These are phyloP conservation scores for Drosophila albomicans DNA, from an alignment of 1,140 invertebrate genomes.

Conservation along the genomic window DNA sequence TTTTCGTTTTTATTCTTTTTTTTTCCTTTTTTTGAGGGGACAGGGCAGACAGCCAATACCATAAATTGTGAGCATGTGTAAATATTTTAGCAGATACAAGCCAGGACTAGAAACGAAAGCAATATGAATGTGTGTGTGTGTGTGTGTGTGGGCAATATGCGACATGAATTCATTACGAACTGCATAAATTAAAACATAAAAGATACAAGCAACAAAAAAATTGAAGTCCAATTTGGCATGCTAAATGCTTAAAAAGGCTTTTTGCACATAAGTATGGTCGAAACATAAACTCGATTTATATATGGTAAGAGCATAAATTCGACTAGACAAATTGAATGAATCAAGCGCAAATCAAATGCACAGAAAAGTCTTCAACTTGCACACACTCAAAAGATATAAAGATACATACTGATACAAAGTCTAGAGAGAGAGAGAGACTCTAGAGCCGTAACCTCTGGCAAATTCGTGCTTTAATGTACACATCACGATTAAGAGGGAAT, in stretches of 20 bases:
- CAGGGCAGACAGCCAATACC: constrained; percentile 20
- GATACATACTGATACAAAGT: not conserved
- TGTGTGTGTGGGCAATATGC: constrained; percentile 20
- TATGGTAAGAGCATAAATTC: not conserved
- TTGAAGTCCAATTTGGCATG: constrained; percentile 1
- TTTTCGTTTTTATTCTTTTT: too few species aligned
- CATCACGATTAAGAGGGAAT: constrained; percentile 66
- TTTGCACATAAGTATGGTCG: not conserved
- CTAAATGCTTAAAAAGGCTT: constrained; percentile 2
- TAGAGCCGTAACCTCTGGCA: constrained; percentile 34
- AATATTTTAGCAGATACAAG: constrained; percentile 28
- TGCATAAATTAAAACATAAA: constrained; percentile 46
- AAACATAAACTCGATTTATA: not conserved
- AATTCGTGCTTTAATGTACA: constrained; percentile 76
- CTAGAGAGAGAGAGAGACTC: too few species aligned
- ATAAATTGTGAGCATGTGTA: constrained; percentile 50
- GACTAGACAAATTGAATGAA: not conserved
- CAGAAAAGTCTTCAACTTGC: not conserved
- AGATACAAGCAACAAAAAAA: not conserved
- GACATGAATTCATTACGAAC: constrained; percentile 38
- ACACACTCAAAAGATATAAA: not conserved
- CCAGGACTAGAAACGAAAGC: not conserved
- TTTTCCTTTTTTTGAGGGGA: too few species aligned
- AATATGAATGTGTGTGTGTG: too few species aligned
- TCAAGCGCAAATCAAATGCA: not conserved